A percentile compares a stretch with the other conserved stretches of the same genome.
phyloP scores from a whole-genome alignment of 2,888 invertebrate species.

The Julus scanicus region DNA sequence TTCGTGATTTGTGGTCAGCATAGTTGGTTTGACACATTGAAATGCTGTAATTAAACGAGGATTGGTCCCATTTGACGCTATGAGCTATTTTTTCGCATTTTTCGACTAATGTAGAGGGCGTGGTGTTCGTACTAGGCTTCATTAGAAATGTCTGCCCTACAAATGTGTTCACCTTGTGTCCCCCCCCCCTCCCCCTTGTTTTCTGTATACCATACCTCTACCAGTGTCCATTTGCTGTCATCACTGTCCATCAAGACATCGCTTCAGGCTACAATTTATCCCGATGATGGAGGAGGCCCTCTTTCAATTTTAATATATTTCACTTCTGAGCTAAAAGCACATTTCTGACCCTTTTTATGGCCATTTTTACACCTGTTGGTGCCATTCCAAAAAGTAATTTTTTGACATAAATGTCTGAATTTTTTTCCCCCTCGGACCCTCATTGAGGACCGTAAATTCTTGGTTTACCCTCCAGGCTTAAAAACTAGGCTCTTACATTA shows the following conservation, averaged over 20 bases:
- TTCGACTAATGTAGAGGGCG: slow-evolving; percentile 40
- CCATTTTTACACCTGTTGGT: slow-evolving; percentile 36
- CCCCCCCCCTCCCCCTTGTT: background rate
- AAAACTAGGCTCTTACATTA: background rate
- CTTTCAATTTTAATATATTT: background rate
- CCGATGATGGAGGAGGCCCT: slow-evolving; percentile 23
- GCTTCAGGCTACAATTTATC: background rate
- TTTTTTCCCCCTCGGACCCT: background rate
- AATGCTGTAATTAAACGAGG: slow-evolving; percentile 36
- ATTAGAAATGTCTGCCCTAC: background rate
- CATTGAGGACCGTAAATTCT: background rate
- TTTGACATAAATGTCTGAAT: background rate
- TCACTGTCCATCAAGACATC: slow-evolving; percentile 19
- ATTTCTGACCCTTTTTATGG: slow-evolving; percentile 4
- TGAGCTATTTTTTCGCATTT: slow-evolving; percentile 25
- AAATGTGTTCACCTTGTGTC: too few relatives aligned
- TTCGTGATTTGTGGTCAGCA: slow-evolving; percentile 36
- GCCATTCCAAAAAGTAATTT: background rate
- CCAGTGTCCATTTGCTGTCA: slow-evolving; percentile 30
- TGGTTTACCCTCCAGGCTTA: background rate
- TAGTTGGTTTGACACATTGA: slow-evolving; percentile 24
- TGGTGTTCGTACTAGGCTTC: background rate
- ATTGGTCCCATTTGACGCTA: slow-evolving; percentile 11
- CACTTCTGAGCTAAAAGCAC: background rate
- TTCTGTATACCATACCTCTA: background rate